Evolutionary conservation across 1,140 invertebrate genomes (phyloP), one percentile per base, ranked within the genome.

Genomic region (Uloborus diversus): DNA sequence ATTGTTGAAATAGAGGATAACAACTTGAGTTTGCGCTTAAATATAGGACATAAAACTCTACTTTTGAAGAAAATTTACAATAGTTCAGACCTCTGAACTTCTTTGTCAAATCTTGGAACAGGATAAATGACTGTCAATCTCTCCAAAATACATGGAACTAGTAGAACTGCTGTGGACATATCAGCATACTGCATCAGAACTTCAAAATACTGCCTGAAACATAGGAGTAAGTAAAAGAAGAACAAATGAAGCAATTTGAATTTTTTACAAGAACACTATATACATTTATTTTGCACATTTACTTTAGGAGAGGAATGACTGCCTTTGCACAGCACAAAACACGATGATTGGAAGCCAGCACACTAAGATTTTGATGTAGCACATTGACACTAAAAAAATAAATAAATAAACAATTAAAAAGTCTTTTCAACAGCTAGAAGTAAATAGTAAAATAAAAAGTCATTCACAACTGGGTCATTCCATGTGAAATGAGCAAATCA

Each of bases 101-200:
- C 17, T 32, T 68, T 17, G 20, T 51, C 53, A 69, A 69, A 79
- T 23, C 62, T 69, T 30, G 64, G 47, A 14, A 78, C 76, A 30
- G 76, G 53, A 69, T 23, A 79, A 17, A 79, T 53, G 3, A 69
- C 5, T 11, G 76, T 61, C 17, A 79, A n/a, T 49, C 76, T 68
- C 33, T 79, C 76, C 14, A 79, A 61, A 32, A 79, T 79, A 27
- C 64, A 64, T 32, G 64, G 37, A 35, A 79, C 35, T 1, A 79
- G 27, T 59, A 79, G 33, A 27, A 47, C 35, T 33, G 56, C 35
- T 7, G 59, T 35, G 51, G 64, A 57, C 27, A 32, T 35, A 59
- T 79, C 76, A 13, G 76, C 64, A 79, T 68, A 79, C 49, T 79
- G 76, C 9, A 61, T 25, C 11, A 79, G 28, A 17, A 69, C 56